These are phyloP conservation scores for Cylas formicarius DNA, from an alignment of 1,140 invertebrate species.

Conservation along the genomic window DNA sequence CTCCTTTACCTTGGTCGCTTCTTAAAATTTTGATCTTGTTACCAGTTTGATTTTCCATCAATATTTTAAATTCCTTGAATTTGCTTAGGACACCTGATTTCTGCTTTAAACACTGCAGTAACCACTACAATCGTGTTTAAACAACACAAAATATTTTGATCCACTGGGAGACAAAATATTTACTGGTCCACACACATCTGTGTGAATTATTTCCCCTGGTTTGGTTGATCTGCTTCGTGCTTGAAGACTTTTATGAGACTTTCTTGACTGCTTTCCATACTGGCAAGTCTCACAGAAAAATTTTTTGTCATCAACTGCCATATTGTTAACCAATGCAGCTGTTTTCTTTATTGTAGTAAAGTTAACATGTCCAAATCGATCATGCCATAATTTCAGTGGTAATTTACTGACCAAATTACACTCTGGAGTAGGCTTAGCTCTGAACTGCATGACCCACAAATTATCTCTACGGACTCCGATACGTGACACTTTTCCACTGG, in stretches of 20 bases:
- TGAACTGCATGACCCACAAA: slow-evolving; percentile 19
- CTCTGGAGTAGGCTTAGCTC: slow-evolving; percentile 1
- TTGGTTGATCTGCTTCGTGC: no score
- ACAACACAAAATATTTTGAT: no score
- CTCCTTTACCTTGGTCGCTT: slow-evolving; percentile 1
- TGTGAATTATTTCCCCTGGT: no score
- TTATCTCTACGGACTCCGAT: slow-evolving; percentile 5
- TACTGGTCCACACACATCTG: no score
- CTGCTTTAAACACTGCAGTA: not conserved
- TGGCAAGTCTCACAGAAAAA: slow-evolving; percentile 36
- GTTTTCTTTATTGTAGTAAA: slow-evolving; percentile 15
- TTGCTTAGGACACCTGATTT: not conserved
- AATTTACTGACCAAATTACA: slow-evolving; percentile 8
- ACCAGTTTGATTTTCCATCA: slow-evolving; percentile 8
- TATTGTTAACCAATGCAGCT: slow-evolving; percentile 4
- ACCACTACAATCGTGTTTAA: slow-evolving; percentile 3
- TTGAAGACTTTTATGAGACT: slow-evolving; percentile 10
- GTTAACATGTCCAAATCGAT: slow-evolving; percentile 41
- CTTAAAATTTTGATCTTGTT: slow-evolving; percentile 3
- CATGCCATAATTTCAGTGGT: slow-evolving; percentile 37
- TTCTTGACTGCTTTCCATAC: slow-evolving; percentile 7
- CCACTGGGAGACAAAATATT: no score
- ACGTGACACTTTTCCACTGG: slow-evolving; percentile 12
- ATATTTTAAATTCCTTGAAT: slow-evolving; percentile 1
- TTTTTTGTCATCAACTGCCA: slow-evolving; percentile 24